Percentiles rank a stretch among this genome's conserved stretches.
Evolutionary conservation across 2,113 vertebrate species (phyloP).

Genomic region (Chionis minor): DNA sequence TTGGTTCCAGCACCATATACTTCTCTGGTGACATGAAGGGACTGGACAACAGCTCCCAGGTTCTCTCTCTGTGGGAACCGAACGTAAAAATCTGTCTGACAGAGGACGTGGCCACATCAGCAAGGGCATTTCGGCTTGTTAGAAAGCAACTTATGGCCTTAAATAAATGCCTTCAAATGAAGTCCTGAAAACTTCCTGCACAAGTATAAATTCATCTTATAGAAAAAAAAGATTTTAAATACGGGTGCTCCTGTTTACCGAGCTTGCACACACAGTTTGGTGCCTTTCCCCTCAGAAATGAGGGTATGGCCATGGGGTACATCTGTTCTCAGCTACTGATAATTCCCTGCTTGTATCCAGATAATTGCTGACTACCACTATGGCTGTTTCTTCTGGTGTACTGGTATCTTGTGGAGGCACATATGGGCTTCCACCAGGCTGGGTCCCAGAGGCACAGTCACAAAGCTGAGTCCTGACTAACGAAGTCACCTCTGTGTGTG

Average conservation of each 20-base stretch:
- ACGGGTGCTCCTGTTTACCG: not conserved
- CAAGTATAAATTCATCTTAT: not conserved
- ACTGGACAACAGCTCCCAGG: not conserved
- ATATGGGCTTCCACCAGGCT: not conserved
- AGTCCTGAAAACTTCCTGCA: not conserved
- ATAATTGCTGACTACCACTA: not conserved
- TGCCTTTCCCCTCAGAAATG: not conserved
- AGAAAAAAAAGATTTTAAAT: not conserved
- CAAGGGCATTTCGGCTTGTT: not conserved
- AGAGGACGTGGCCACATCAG: not conserved
- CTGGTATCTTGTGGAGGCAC: not conserved
- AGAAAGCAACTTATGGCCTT: not conserved
- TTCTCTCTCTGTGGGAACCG: not conserved
- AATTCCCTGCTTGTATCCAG: not conserved
- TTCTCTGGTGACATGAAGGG: not conserved
- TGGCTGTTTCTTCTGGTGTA: not conserved
- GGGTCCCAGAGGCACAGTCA: not conserved
- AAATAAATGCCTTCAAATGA: not conserved
- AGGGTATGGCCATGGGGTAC: not conserved
- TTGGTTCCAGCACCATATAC: not conserved
- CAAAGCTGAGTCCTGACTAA: not conserved
- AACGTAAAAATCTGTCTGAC: not conserved
- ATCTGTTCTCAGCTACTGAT: not conserved
- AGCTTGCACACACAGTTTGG: not conserved
- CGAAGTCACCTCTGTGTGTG: fast-evolving